These are phyloP conservation scores for Eudasyphora cyanicolor DNA, from an alignment of 2,888 invertebrate genomes.

Conservation along the genomic window DNA sequence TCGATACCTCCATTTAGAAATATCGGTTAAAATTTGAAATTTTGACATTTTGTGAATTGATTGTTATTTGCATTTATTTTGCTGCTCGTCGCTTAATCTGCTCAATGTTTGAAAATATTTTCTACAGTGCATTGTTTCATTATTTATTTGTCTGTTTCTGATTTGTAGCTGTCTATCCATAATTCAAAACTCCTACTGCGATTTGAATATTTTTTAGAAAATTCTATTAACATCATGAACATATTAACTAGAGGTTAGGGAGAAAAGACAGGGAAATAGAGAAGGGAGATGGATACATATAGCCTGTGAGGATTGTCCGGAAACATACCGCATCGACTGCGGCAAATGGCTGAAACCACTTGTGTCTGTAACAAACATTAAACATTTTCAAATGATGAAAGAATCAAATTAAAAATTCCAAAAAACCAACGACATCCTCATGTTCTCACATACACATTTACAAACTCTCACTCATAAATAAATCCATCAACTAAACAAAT, in stretches of 20 bases:
- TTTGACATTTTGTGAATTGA: too few species aligned
- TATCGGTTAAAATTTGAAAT: too few species aligned
- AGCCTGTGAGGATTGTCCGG: conserved; percentile 6
- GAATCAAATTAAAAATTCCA: conserved; percentile 65
- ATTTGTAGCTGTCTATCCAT: neutral
- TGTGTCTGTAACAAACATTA: conserved; percentile 59
- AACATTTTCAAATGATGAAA: conserved; percentile 48
- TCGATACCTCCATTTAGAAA: too few species aligned
- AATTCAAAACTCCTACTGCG: neutral
- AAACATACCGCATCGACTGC: conserved; percentile 7
- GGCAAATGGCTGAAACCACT: conserved; percentile 57
- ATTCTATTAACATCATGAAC: conserved; percentile 43
- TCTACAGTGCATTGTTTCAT: neutral
- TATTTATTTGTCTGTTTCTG: conserved; percentile 1
- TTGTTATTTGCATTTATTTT: too few species aligned
- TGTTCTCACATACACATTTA: neutral
- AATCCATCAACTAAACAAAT: conserved; percentile 65
- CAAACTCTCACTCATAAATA: conserved; percentile 7
- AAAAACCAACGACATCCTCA: conserved; percentile 20
- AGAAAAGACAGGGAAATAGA: too few species aligned
- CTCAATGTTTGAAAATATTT: neutral
- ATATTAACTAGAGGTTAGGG: neutral
- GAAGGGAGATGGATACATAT: too few species aligned
- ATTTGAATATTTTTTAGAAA: neutral
- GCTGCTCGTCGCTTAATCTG: too few species aligned